Base-by-base conservation (phyloP, 2,113 vertebrate species). In the Hystrix cristata region DNA sequence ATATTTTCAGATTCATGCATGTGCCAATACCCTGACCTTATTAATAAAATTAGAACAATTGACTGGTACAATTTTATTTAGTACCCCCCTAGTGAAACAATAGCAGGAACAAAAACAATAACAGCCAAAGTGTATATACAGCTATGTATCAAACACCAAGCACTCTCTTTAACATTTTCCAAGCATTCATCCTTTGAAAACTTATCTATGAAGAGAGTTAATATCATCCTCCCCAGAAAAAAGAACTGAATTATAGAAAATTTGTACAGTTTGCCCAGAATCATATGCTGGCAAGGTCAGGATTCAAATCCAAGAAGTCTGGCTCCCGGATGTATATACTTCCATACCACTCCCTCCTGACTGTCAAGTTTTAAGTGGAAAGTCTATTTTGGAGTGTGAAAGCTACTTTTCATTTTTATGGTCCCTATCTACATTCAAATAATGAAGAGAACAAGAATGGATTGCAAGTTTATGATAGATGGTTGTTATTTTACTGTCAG, bases 381-480 rank as follows among this genome's bases (percentile, higher is more conserved):
- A 84, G 82, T 89, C 82, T 89, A 21, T 80, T 90, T 55, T 57
- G 53, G 14, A 92, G 80, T 97, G 53, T 95, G 82, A 95, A 76
- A 94, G 84, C 78, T 85, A 87, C 65, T 88, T 96, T 90, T 71
- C 87, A 94, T 87, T 91, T 96, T 97, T 92, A 95, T 96, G 90
- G 76, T 55, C 25, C 5, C 51, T 78, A 85, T 80, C 83, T 84
- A 92, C 94, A 90, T 80, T 95, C 82, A 87, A 74, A 96, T 95
- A 96, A 94, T 94, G 57, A 91, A 84, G 85, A 88, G 84, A 95
- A 94, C 76, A 95, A 96, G 83, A 95, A 95, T 94, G 78, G 60
- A 93, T 92, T 94, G 80, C 95, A 78, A 83, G 43, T 95, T 95
- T 91, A 85, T 94, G 88, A 96, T 97, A 65, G 88, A 97, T 81